Evolutionary conservation across 2,113 vertebrate genomes (phyloP).

Genomic region (Syngnathus typhle): DNA sequence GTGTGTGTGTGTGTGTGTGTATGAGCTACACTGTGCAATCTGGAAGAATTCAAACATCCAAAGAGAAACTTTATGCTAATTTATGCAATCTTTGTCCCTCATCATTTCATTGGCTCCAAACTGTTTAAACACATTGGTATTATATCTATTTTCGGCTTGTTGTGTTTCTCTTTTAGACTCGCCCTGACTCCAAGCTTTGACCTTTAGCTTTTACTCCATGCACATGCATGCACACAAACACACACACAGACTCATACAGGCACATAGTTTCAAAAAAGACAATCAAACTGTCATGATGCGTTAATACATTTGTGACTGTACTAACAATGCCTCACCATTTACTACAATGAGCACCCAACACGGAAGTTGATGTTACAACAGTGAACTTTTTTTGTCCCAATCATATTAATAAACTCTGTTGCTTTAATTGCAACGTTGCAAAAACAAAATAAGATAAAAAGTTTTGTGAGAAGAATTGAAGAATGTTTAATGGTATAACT

Average conservation of each 20-base stretch:
- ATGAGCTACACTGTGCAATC: neutral
- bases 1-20: neutral
- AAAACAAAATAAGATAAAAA: too few species aligned
- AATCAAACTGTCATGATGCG: constrained; percentile 9
- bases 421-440: too few species aligned
- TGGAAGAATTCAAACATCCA: constrained; percentile 36
- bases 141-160: constrained; percentile 12
- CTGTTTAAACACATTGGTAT: constrained; percentile 43
- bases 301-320: constrained; percentile 37
- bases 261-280: constrained; percentile 6
- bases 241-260: neutral
- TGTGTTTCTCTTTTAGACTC: constrained; percentile 29
- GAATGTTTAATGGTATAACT: too few species aligned
- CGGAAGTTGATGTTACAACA: too few species aligned
- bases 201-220: constrained; percentile 32
- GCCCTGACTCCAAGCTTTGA: constrained; percentile 5
- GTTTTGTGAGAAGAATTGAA: too few species aligned
- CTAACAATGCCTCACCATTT: constrained; percentile 21
- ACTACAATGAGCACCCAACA: too few species aligned
- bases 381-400: too few species aligned
- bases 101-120: constrained; percentile 45
- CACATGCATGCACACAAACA: neutral
- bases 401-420: too few species aligned
- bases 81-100: constrained; percentile 48
- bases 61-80: constrained; percentile 47